A percentile compares a stretch with the other conserved stretches of the same genome.
These are phyloP conservation scores for Syngnathus floridae DNA, from an alignment of 2,113 vertebrate species.

Conservation along the genomic window DNA sequence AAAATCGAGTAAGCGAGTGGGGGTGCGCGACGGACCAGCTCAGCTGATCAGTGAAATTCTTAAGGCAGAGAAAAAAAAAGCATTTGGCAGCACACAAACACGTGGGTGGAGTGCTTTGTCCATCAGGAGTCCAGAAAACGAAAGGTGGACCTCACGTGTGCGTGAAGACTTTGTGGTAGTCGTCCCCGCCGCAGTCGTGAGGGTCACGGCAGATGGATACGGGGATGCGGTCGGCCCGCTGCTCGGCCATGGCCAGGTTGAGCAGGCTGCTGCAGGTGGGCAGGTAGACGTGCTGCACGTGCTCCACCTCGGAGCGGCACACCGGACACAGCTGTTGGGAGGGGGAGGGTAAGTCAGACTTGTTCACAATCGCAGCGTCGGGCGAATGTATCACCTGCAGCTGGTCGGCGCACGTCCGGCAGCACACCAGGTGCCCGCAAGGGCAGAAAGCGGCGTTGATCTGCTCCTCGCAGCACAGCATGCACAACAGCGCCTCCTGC, in stretches of 20 bases:
- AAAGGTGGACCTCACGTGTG: slow-evolving; percentile 22
- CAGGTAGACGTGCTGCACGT: slow-evolving; percentile 92
- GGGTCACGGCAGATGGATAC: slow-evolving; percentile 58
- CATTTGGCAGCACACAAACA: slow-evolving; percentile 5
- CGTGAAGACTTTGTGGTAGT: slow-evolving; percentile 64
- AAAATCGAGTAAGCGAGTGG: slow-evolving; percentile 13
- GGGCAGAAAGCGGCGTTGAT: slow-evolving; percentile 95
- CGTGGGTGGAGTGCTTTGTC: slow-evolving; percentile 18
- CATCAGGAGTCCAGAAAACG: slow-evolving; percentile 19
- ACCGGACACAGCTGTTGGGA: slow-evolving; percentile 81
- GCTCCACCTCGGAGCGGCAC: slow-evolving; percentile 86
- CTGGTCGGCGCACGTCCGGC: slow-evolving; percentile 84
- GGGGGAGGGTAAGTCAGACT: no score
- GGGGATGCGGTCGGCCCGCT: slow-evolving; percentile 52
- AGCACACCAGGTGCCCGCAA: slow-evolving; percentile 96
- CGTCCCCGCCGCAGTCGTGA: slow-evolving; percentile 48
- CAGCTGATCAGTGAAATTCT: slow-evolving; percentile 67
- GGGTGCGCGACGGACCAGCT: slow-evolving; percentile 59
- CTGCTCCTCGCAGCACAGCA: slow-evolving; percentile 92
- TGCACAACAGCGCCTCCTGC: slow-evolving; percentile 89
- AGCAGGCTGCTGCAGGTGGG: slow-evolving; percentile 95
- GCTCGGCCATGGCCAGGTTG: slow-evolving; percentile 77
- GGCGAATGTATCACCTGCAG: slow-evolving; percentile 77
- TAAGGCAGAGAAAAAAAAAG: slow-evolving; percentile 38
- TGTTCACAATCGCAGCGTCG: no score